Evolutionary conservation across 2,888 invertebrate species (phyloP), one percentile per base, ranked within the genome.

Genomic region (Tachina lurida): DNA sequence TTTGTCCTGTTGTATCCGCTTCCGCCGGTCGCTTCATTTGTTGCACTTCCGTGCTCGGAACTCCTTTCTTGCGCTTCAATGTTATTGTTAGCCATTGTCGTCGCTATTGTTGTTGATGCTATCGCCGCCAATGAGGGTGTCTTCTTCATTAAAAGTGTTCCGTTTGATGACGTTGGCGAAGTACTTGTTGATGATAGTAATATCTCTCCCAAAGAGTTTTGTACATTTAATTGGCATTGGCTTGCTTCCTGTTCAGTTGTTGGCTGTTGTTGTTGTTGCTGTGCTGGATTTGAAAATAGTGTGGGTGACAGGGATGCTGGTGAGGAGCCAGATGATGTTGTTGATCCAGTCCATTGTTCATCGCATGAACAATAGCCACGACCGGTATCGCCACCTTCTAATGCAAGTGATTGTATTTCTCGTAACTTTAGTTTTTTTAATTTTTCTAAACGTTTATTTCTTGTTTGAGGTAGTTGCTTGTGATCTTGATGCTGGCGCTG

Each of bases 341-440:
- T 65, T 31, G 89, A 84, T 22, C 88, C 83, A 47, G 87, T 88
- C 85, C 90, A 88, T 87, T 91, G 91, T 85, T 91, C 91, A 77
- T 91, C 91, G 82, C 91, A 91, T 71, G 92, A 91, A 76, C 91
- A 91, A 86, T 92, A 91, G 70, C 91, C 91, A 22, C 91, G 89
- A 22, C 90, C 90, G 78, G 89, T 89, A 67, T 91, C 92, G 84
- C 90, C 91, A 41, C 91, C 91, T 85, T 91, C 92, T 76, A 91
- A 74, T 5, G 91, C 90, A 75, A 91, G 77, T n/a, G 90, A 89
- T 74, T 91, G 91, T 78, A 89, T 87, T 87, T 91, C 91, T 54
- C 90, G 90, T 76, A 89, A 88, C 76, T 89, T 88, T 62, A 90
- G 88, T 81, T 90, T 89, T 86, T 90, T 89, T 79, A 90, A 87